A percentile compares a stretch with the other conserved stretches of the same genome.
These are phyloP conservation scores for Nomada goodeniana DNA, from an alignment of 2,888 invertebrate genomes.

Conservation along the genomic window DNA sequence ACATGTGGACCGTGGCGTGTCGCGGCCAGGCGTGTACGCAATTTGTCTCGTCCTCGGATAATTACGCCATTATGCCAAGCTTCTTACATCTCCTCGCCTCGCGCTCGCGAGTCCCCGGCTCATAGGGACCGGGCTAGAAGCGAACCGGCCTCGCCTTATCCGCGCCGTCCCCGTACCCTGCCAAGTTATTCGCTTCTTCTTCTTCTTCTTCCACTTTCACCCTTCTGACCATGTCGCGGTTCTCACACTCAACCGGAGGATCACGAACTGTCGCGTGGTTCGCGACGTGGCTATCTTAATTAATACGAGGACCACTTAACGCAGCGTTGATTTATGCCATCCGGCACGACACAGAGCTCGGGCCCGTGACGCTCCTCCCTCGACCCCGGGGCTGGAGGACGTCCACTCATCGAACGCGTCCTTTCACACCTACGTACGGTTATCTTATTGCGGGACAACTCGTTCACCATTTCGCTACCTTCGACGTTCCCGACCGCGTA, in stretches of 20 bases:
- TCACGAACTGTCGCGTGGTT: conserved; percentile 65
- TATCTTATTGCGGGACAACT: conserved; percentile 10
- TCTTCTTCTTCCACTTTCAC: neutral
- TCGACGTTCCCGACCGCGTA: conserved; percentile 6
- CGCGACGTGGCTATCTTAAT: conserved; percentile 75
- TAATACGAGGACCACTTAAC: conserved; percentile 77
- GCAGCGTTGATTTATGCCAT: conserved; percentile 76
- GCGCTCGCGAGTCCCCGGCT: conserved; percentile 35
- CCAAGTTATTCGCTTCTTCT: neutral
- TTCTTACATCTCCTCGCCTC: conserved; percentile 58
- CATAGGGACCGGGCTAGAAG: conserved; percentile 55
- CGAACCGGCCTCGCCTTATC: conserved; percentile 51
- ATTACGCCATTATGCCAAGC: conserved; percentile 81
- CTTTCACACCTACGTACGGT: conserved; percentile 51
- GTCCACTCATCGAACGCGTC: conserved; percentile 47
- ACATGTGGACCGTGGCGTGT: conserved; percentile 74
- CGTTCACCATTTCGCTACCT: conserved; percentile 14
- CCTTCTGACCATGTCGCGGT: conserved; percentile 14
- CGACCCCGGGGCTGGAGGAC: conserved; percentile 37
- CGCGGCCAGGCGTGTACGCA: conserved; percentile 80
- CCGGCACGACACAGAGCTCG: conserved; percentile 64
- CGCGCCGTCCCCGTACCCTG: conserved; percentile 21
- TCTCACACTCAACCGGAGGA: conserved; percentile 46
- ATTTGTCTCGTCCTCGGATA: conserved; percentile 82
- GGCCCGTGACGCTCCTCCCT: conserved; percentile 20